Base-by-base conservation (phyloP, 1,140 invertebrate genomes). In the Copidosoma floridanum region DNA sequence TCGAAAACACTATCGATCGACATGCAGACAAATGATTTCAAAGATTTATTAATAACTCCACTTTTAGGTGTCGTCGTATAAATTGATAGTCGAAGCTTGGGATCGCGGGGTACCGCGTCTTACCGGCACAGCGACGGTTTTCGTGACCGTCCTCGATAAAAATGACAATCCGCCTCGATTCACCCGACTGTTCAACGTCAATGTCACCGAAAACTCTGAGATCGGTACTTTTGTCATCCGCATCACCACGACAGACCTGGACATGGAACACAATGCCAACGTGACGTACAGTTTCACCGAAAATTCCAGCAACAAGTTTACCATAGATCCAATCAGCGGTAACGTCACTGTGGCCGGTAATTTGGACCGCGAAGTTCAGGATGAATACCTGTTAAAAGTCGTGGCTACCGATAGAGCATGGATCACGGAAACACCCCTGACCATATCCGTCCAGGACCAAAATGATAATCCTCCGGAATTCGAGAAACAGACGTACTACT, bases 101-200 rank as follows among this genome's bases (percentile, higher is more conserved):
- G 95, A 98, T 77, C 86, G 93, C 69, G 95, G 95, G 2, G 83
- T 84, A 29, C 92, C 93, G 0, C 27, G 26, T 11, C 76, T 93
- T 43, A 90, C 91, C 1, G 93, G 94, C 8, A 89, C 90, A 0
- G 87, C 94, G 0, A 94, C 90, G 26, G 89, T 98, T 1, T 70
- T 92, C 14, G 83, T 98, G 0, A 91, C 87, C 5, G 86, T 98
- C 14, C 73, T 90, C 16, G 94, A 98, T 72, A 94, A 94, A 76
- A 98, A 98, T 79, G 95, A 98, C 75, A 96, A 97, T 77, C 92
- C 93, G 10, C 95, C 95, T 0, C 84, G 90, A 61, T 98, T 98
- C 73, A 96, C 94, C 1, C 81, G 94, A 46, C 77, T 97, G 0
- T 97, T 96, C 74, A 94, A 90, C 69, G 91, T 94, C 0, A 96